These are phyloP conservation scores for Eristalis arbustorum DNA, from an alignment of 2,888 invertebrate species.

Conservation along the genomic window DNA sequence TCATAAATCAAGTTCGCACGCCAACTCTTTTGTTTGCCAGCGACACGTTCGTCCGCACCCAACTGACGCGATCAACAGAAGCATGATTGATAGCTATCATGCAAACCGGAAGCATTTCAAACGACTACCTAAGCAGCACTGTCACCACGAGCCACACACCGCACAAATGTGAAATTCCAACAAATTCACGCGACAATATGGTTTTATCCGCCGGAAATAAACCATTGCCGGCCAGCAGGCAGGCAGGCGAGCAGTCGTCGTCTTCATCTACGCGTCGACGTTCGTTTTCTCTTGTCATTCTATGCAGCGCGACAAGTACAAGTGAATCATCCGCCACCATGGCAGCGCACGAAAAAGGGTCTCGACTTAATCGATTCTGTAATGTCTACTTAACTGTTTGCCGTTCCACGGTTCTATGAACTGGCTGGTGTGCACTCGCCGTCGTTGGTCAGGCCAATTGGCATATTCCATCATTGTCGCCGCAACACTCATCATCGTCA, in stretches of 20 bases:
- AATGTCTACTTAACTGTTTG: conserved; percentile 62
- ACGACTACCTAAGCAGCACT: not conserved
- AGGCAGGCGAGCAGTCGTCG: not conserved
- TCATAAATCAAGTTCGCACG: conserved; percentile 3
- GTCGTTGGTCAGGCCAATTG: conserved; percentile 13
- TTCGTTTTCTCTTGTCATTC: not conserved
- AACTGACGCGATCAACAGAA: not conserved
- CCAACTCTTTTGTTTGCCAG: conserved; percentile 5
- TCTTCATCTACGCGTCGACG: not conserved
- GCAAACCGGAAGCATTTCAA: conserved; percentile 35
- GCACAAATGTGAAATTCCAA: conserved; percentile 16
- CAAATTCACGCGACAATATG: conserved; percentile 32
- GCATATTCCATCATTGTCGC: conserved; percentile 27
- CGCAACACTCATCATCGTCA: conserved; percentile 17
- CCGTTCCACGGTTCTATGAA: conserved; percentile 57
- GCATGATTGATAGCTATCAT: conserved; percentile 32
- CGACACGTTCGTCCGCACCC: not conserved
- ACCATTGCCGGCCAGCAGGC: conserved; percentile 57
- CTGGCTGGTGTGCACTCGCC: conserved; percentile 12
- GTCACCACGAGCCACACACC: conserved; percentile 10
- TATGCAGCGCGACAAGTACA: conserved; percentile 7
- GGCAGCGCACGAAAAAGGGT: conserved; percentile 44
- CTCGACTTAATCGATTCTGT: conserved; percentile 52
- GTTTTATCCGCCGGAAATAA: conserved; percentile 70
- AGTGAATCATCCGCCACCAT: conserved; percentile 45